These are phyloP conservation scores for Wasmannia auropunctata DNA, from an alignment of 1,140 invertebrate species.

Conservation along the genomic window DNA sequence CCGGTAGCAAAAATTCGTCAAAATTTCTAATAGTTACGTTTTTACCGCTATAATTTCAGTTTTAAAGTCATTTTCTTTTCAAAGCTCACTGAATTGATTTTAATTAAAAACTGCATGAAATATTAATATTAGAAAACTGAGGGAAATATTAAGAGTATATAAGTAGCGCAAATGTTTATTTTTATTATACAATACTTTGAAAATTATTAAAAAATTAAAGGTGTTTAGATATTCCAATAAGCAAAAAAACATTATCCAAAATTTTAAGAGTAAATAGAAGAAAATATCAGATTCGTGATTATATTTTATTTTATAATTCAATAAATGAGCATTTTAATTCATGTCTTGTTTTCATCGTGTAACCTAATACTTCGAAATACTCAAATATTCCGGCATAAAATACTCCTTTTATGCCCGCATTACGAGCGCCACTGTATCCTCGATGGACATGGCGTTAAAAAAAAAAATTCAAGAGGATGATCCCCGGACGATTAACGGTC, in stretches of 20 bases:
- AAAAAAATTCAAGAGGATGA: conserved; percentile 28
- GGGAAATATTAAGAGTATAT: not conserved
- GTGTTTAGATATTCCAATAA: not conserved
- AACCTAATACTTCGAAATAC: not conserved
- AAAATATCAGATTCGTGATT: not conserved
- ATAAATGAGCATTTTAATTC: not conserved
- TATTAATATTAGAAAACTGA: not conserved
- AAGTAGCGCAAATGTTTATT: not conserved
- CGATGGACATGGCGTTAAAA: not conserved
- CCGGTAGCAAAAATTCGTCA: not conserved
- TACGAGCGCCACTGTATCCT: not conserved
- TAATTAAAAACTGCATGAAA: not conserved
- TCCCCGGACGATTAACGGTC: conserved; percentile 20
- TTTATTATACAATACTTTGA: not conserved
- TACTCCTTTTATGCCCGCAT: not conserved
- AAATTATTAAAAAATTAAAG: not conserved
- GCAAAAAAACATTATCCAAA: not conserved
- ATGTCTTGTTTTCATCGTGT: not conserved
- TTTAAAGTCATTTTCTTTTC: not conserved
- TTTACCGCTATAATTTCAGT: not conserved
- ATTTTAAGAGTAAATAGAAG: not conserved
- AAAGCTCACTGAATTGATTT: not conserved
- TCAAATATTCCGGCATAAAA: not conserved
- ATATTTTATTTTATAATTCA: not conserved
- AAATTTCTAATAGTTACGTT: not conserved